Base-by-base conservation (phyloP, 1,140 invertebrate species). In the Pseudomyrmex sp. region DNA sequence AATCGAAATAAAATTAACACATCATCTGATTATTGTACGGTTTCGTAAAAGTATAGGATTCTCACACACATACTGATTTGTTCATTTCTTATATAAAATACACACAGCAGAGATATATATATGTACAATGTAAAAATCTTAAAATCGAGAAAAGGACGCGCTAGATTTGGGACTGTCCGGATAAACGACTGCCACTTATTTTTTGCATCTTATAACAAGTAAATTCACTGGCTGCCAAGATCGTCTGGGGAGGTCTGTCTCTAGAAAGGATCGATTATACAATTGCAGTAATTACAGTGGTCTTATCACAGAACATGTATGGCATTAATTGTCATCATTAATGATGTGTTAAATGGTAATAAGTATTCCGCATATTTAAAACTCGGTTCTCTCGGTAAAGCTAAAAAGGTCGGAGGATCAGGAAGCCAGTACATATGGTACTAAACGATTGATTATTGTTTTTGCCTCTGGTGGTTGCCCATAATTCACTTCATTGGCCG, bases 301-400 rank as follows among this genome's bases (percentile, higher is more conserved):
- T 94, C 94, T 95, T 95, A 95, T 95, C 94, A 95, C 94, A 95
- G 94, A 95, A 95, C 93, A 95, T 94, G 94, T 95, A 95, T 95
- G 94, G 94, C 94, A 95, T 95, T 94, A 94, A 94, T 94, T 91
- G 90, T 94, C 93, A 88, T 93, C 93, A 91, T 94, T 91, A 89
- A 92, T 91, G 91, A 91, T 90, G 90, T 91, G 88, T 52, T 90
- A 92, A 80, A 92, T 88, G 90, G 88, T 91, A 80, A 70, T 72
- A 92, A 86, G 87, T 91, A 89, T 90, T 90, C 85, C 80, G 75
- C 87, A 68, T 77, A 92, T 88, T 92, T 92, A 92, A 90, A 91
- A 92, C 88, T 87, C 76, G 76, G 54, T 66, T 80, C 89, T 80
- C 89, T 91, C 86, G 90, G 91, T 93, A 93, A 93, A 94, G 93